These are phyloP conservation scores for Centroberyx gerrardi DNA, from an alignment of 2,797 vertebrate species.

Conservation along the genomic window DNA sequence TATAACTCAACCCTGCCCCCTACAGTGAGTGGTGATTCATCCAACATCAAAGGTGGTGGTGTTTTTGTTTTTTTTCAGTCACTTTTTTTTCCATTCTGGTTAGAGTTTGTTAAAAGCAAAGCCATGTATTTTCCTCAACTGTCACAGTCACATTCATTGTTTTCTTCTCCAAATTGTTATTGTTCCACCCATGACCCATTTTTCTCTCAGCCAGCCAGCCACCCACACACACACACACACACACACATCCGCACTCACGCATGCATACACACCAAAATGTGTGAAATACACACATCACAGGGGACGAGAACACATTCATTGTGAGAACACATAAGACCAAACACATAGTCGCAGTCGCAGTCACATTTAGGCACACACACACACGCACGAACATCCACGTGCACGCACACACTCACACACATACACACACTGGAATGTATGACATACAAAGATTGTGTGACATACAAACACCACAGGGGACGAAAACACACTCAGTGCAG, in stretches of 20 bases:
- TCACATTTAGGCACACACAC: slow-evolving; percentile 36
- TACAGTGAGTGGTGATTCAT: not conserved
- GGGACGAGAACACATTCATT: slow-evolving; percentile 19
- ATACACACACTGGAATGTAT: not conserved
- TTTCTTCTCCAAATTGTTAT: slow-evolving; percentile 67
- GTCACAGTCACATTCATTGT: slow-evolving; percentile 61
- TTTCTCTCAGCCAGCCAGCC: slow-evolving; percentile 51
- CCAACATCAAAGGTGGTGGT: not conserved
- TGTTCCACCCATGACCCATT: slow-evolving; percentile 71
- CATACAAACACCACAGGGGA: slow-evolving; percentile 47
- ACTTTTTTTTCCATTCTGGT: not conserved
- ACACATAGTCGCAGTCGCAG: slow-evolving; percentile 29
- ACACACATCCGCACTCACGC: not conserved
- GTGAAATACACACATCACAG: slow-evolving; percentile 56
- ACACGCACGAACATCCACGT: slow-evolving; percentile 3
- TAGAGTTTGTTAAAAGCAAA: slow-evolving; percentile 60
- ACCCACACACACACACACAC: slow-evolving; percentile 37
- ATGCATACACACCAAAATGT: slow-evolving; percentile 24
- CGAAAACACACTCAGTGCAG: slow-evolving; percentile 18
- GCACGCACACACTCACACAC: slow-evolving; percentile 19
- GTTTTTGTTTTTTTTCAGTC: not conserved
- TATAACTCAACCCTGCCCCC: too few species aligned
- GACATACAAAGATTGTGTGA: slow-evolving; percentile 23
- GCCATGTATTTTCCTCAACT: slow-evolving; percentile 53
- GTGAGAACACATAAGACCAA: not conserved